Conservation (phyloP, 2,113 vertebrate species). For the Eulemur macaco region DNA sequence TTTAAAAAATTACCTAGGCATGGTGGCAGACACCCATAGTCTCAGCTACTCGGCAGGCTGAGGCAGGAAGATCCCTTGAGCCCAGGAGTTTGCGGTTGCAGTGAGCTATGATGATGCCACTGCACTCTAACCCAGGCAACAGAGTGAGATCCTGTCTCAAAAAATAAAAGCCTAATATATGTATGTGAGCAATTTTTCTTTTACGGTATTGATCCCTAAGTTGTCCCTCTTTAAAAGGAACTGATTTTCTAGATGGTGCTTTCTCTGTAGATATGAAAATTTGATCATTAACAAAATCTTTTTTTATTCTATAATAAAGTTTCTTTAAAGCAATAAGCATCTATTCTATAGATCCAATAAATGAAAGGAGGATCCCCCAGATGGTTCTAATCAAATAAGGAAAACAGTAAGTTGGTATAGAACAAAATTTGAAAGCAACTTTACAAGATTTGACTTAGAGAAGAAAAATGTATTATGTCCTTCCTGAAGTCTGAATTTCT, state of each 20-base stretch:
- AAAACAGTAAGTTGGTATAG: neutral
- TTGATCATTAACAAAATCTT: neutral
- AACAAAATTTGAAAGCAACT: neutral
- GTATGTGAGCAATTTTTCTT: neutral
- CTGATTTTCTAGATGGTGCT: neutral
- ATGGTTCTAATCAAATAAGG: slow-evolving; percentile 1
- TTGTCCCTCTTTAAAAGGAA: slow-evolving; percentile 40
- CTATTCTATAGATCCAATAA: neutral
- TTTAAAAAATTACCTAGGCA: no score
- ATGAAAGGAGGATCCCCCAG: neutral
- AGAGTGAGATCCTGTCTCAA: no score
- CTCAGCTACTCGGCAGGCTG: no score
- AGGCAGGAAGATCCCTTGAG: no score
- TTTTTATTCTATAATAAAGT: neutral
- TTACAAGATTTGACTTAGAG: neutral
- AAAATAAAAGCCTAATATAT: neutral
- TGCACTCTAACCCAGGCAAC: no score
- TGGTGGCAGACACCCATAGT: no score
- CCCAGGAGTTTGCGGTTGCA: no score
- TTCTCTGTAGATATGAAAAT: slow-evolving; percentile 21
- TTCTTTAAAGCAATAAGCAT: neutral
- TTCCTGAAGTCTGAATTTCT: neutral
- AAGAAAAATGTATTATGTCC: neutral
- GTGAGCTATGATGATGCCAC: no score
- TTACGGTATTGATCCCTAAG: neutral